Percentiles rank a stretch among this genome's conserved stretches.
phyloP scores from a whole-genome alignment of 2,797 vertebrate genomes.

The Rhabdomys pumilio region DNA sequence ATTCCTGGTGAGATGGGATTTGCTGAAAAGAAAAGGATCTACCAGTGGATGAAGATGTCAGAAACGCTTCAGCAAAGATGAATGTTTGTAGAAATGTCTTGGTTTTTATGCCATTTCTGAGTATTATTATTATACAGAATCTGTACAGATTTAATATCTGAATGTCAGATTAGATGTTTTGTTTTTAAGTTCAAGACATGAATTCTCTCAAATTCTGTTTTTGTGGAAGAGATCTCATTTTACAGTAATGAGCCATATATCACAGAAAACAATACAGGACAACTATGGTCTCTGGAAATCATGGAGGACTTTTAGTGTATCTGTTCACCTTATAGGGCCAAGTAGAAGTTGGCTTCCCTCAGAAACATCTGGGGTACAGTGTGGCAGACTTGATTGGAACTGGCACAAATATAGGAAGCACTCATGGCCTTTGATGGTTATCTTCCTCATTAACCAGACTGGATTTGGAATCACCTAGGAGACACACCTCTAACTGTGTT shows the following conservation, averaged over 20 bases:
- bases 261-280: not conserved
- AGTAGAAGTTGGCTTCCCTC: not conserved
- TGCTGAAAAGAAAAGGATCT: not conserved
- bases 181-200: conserved; percentile 56
- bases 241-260: not conserved
- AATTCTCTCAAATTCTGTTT: conserved; percentile 20
- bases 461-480: not conserved
- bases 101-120: conserved; percentile 44
- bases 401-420: not conserved
- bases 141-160: conserved; percentile 42
- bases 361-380: not conserved
- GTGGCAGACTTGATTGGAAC: not conserved
- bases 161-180: conserved; percentile 40
- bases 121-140: conserved; percentile 53
- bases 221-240: conserved; percentile 51
- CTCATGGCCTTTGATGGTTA: not conserved
- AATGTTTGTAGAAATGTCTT: not conserved
- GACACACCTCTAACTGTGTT: not conserved
- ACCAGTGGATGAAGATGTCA: not conserved
- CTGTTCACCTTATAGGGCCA: not conserved
- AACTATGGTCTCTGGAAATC: not conserved
- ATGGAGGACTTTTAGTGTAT: not conserved
- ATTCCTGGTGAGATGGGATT: not conserved
- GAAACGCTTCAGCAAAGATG: not conserved
- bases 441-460: not conserved